These are phyloP conservation scores for Lepus townsendii DNA, from an alignment of 2,797 vertebrate genomes.

Conservation along the genomic window DNA sequence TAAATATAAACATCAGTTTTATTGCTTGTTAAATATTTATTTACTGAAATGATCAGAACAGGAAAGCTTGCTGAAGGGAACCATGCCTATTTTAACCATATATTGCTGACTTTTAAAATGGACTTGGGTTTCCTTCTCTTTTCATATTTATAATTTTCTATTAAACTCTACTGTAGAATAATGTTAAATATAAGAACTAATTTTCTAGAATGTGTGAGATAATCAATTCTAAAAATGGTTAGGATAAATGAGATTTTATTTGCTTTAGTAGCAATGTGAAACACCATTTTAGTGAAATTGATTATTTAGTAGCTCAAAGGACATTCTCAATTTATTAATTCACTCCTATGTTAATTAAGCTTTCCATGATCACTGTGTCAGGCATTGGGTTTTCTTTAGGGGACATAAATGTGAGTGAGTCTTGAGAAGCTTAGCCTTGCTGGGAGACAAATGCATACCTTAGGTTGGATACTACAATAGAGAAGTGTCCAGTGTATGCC, in stretches of 20 bases:
- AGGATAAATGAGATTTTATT: constrained; percentile 75
- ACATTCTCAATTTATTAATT: not conserved
- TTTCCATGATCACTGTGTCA: constrained; percentile 8
- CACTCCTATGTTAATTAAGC: not conserved
- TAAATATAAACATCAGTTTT: constrained; percentile 89
- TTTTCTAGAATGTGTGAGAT: constrained; percentile 65
- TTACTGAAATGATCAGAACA: constrained; percentile 88
- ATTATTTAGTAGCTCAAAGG: constrained; percentile 31
- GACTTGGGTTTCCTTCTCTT: constrained; percentile 75
- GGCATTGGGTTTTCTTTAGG: not conserved
- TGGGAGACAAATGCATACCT: not conserved
- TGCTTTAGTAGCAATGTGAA: constrained; percentile 68
- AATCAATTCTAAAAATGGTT: constrained; percentile 76
- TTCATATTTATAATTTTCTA: constrained; percentile 80
- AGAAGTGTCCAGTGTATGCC: not conserved
- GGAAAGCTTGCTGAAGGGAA: constrained; percentile 86
- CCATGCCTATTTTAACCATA: constrained; percentile 81
- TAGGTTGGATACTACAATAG: not conserved
- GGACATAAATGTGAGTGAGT: not conserved
- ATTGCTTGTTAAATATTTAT: constrained; percentile 90
- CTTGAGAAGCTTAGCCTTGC: not conserved
- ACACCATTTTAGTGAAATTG: constrained; percentile 74
- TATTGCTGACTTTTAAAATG: constrained; percentile 76
- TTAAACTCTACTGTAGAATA: constrained; percentile 67
- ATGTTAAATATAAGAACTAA: constrained; percentile 81